Percentiles rank a stretch among this genome's conserved stretches.
phyloP scores from a whole-genome alignment of 2,888 invertebrate genomes.

The Amphipoea oculea region DNA sequence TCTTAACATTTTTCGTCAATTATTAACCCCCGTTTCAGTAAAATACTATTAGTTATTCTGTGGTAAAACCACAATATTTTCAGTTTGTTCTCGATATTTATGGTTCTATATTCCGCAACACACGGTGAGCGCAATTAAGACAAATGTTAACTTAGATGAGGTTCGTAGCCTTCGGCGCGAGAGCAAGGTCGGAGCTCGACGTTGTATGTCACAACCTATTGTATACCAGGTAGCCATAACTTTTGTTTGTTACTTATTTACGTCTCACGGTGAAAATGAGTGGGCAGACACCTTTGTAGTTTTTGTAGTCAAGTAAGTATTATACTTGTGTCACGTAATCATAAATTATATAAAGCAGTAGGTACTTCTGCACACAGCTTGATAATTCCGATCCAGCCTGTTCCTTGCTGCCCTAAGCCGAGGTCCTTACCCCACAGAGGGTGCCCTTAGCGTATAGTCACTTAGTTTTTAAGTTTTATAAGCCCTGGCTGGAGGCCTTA shows the following conservation, averaged over 20 bases:
- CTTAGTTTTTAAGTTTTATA: no score
- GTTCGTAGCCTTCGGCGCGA: slow-evolving; percentile 74
- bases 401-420: no score
- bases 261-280: slow-evolving; percentile 31
- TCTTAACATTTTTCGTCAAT: neutral
- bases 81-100: neutral
- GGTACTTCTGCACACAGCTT: neutral
- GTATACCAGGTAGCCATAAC: slow-evolving; percentile 56
- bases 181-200: slow-evolving; percentile 80
- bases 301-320: slow-evolving; percentile 6
- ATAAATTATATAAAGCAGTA: neutral
- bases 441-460: no score
- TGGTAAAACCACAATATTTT: neutral
- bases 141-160: slow-evolving; percentile 69
- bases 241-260: slow-evolving; percentile 26
- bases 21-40: no score
- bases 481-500: no score
- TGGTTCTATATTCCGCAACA: slow-evolving; percentile 4
- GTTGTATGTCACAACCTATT: slow-evolving; percentile 70
- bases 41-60: no score
- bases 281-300: slow-evolving; percentile 26
- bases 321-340: slow-evolving; percentile 4
- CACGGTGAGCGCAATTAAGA: slow-evolving; percentile 33
- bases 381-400: neutral
- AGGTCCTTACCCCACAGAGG: no score